Percentiles rank a stretch among this genome's conserved stretches.
Evolutionary conservation across 2,888 invertebrate genomes (phyloP).

Genomic region (Dynastes grantii): DNA sequence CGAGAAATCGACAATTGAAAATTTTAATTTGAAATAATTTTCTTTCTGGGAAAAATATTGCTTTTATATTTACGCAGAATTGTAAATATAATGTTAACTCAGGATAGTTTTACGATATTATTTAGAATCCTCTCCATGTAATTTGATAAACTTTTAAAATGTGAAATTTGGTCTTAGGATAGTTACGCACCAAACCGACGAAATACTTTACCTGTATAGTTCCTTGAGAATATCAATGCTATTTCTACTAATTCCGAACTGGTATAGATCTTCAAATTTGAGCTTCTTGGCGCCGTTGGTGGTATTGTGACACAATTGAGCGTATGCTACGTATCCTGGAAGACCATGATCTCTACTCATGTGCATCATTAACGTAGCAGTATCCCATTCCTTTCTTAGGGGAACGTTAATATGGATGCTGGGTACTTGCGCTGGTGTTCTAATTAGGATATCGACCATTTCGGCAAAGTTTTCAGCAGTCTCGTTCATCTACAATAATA

Average conservation of each 20-base stretch:
- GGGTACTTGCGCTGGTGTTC: slow-evolving; percentile 77
- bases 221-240: slow-evolving; percentile 78
- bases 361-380: slow-evolving; percentile 74
- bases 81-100: no score
- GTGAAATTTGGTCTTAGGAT: no score
- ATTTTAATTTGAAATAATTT: no score
- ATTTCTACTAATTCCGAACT: slow-evolving; percentile 74
- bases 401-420: slow-evolving; percentile 72
- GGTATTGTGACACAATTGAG: slow-evolving; percentile 77
- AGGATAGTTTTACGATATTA: no score
- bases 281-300: slow-evolving; percentile 59
- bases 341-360: slow-evolving; percentile 87
- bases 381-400: slow-evolving; percentile 68
- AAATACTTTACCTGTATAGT: slow-evolving; percentile 76
- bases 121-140: no score
- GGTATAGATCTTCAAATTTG: slow-evolving; percentile 75
- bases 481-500: slow-evolving; percentile 72
- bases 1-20: no score
- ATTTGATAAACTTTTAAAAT: no score
- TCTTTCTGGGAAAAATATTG: no score
- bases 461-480: slow-evolving; percentile 71
- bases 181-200: no score
- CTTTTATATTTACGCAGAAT: no score
- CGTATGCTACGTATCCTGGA: slow-evolving; percentile 80
- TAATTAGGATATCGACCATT: slow-evolving; percentile 77